phyloP scores from a whole-genome alignment of 2,888 invertebrate species.

The Protophormia terraenovae region DNA sequence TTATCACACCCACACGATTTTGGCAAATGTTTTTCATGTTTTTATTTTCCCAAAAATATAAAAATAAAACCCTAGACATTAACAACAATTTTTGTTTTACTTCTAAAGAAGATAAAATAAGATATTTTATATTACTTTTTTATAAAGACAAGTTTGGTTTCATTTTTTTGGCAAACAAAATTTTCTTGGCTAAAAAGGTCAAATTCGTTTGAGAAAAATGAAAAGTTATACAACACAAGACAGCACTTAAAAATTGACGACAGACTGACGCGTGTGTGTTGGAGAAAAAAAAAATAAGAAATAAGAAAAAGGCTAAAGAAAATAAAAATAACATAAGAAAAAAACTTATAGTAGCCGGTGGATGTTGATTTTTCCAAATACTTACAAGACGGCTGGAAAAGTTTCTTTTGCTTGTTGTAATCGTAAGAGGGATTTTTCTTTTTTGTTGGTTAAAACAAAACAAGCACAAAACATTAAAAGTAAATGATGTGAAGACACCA shows the following conservation, averaged over 20 bases:
- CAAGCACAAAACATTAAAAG: neutral
- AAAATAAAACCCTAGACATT: neutral
- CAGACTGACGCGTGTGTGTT: constrained; percentile 46
- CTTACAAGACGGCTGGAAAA: constrained; percentile 40
- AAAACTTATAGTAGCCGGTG: constrained; percentile 36
- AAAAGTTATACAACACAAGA: constrained; percentile 56
- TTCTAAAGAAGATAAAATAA: neutral
- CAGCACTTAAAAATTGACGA: constrained; percentile 63
- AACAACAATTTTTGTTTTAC: too few relatives aligned
- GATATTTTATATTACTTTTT: constrained; percentile 5
- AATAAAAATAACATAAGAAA: too few relatives aligned
- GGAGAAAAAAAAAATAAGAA: neutral
- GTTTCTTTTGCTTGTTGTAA: neutral
- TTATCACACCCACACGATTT: constrained; percentile 15
- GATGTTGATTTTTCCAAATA: constrained; percentile 16
- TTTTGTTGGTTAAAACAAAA: neutral
- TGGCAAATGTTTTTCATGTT: neutral
- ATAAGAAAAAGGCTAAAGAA: neutral
- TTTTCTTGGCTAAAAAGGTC: constrained; percentile 10
- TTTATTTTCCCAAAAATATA: neutral
- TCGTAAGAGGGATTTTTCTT: neutral
- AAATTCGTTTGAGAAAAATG: neutral
- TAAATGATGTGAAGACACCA: constrained; percentile 39
- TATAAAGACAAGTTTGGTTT: neutral
- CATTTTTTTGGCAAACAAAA: neutral